Evolutionary conservation across 2,888 invertebrate species (phyloP), one percentile per base, ranked within the genome.

Genomic region (Aporophyla lueneburgensis): DNA sequence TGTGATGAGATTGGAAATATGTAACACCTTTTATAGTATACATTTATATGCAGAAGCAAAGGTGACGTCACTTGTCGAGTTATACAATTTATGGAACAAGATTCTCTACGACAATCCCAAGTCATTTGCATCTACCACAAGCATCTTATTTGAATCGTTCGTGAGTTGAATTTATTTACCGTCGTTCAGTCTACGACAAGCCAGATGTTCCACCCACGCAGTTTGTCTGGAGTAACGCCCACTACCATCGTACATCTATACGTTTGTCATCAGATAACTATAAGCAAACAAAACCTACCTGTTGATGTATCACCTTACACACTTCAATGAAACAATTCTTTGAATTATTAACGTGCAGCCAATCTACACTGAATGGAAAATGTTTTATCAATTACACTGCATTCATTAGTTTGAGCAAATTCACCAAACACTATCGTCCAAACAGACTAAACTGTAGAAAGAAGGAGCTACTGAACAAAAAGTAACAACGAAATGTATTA

Each of bases 171-270:
- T 90, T 90, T 92, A 92, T 94, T 94, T 93, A 93, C 90, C 80
- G 82, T 89, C 86, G 81, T 83, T 83, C 73, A 78, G 91, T 92
- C 92, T 94, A 93, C 93, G 91, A 89, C 83, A 83, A 88, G 78
- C 88, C 92, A 93, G 93, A 94, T 93, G 93, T 89, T 93, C 90
- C 91, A 87, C 95, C 95, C 91, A 96, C 96, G 91, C 91, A 87
- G 56, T 83, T 78, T 80, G 94, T 95, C 95, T 96, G 92, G 93
- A 93, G 94, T 94, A 94, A 95, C 95, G 93, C 95, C 95, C 93
- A 96, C 95, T 77, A 74, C 68, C 86, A 73, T 56, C 79, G 84
- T 90, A 88, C 83, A 88, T 88, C 83, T 91, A 91, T 89, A 91
- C 78, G 83, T 88, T 86, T 84, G 87, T 84, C 77, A 87, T 87